Evolutionary conservation across 2,888 invertebrate genomes (phyloP).

Genomic region (Eupithecia pulchellata): DNA sequence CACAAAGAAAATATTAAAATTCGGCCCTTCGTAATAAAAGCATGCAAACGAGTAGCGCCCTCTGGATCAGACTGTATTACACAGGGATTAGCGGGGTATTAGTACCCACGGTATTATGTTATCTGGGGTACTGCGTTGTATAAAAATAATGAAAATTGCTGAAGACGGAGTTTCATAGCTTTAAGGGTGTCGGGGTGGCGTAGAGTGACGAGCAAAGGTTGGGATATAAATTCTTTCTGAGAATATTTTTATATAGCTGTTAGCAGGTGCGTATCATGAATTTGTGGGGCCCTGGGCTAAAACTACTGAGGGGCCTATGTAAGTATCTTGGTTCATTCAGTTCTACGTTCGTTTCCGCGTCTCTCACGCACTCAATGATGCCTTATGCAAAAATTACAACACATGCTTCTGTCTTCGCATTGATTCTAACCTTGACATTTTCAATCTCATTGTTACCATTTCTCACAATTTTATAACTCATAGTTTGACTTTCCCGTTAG

Average conservation of each 20-base stretch:
- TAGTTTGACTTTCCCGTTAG: constrained; percentile 50
- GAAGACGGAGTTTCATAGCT: background rate
- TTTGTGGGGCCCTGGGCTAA: constrained; percentile 5
- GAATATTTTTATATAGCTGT: no score
- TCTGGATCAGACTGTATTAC: constrained; percentile 48
- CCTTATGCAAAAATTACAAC: constrained; percentile 73
- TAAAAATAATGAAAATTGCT: constrained; percentile 19
- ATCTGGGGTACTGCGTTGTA: constrained; percentile 14
- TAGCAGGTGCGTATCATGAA: no score
- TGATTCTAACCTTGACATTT: constrained; percentile 50
- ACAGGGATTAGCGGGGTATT: constrained; percentile 36
- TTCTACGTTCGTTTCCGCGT: constrained; percentile 51
- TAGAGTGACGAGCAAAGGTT: background rate
- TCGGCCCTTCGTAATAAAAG: constrained; percentile 48
- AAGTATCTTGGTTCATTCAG: constrained; percentile 45
- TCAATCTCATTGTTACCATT: constrained; percentile 56
- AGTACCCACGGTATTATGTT: constrained; percentile 10
- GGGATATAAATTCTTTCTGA: no score
- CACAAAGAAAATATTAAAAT: constrained; percentile 46
- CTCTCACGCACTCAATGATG: constrained; percentile 52
- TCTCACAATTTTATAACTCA: constrained; percentile 53
- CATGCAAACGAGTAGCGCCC: constrained; percentile 53
- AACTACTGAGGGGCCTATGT: constrained; percentile 14
- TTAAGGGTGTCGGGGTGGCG: background rate
- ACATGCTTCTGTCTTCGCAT: constrained; percentile 43